Conservation (phyloP, 1,140 invertebrate species). For the Bombus haemorrhoidalis region DNA sequence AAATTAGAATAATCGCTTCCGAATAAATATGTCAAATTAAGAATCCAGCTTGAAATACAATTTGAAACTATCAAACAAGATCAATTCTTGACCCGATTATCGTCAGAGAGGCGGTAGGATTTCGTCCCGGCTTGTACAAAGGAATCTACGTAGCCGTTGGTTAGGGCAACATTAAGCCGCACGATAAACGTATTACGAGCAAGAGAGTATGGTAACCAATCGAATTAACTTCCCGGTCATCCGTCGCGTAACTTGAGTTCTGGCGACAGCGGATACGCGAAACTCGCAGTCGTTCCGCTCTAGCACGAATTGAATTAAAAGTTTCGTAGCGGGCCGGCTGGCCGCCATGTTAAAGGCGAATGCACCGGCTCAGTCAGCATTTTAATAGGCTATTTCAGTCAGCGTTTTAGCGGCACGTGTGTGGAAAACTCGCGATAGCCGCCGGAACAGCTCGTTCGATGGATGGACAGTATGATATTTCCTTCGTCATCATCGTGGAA, state of each 20-base stretch:
- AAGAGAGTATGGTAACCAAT: conserved; percentile 60
- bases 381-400: conserved; percentile 53
- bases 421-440: background rate
- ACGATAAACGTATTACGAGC: conserved; percentile 53
- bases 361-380: conserved; percentile 48
- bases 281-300: conserved; percentile 49
- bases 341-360: conserved; percentile 50
- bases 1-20: background rate
- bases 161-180: conserved; percentile 51
- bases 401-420: background rate
- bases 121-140: background rate
- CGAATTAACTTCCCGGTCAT: conserved; percentile 64
- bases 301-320: conserved; percentile 65
- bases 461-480: background rate
- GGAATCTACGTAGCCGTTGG: conserved; percentile 39
- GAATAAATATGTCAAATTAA: background rate
- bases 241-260: conserved; percentile 42
- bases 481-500: background rate
- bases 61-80: background rate
- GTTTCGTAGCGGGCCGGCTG: conserved; percentile 45
- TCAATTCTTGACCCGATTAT: background rate
- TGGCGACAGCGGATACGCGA: conserved; percentile 41
- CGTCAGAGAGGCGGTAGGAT: background rate
- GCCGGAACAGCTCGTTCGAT: background rate
- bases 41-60: background rate